A percentile compares a stretch with the other conserved stretches of the same genome.
These are phyloP conservation scores for Epizoanthus rinbou DNA, from an alignment of 92 coral and sea anemone genomes.

Conservation along the genomic window DNA sequence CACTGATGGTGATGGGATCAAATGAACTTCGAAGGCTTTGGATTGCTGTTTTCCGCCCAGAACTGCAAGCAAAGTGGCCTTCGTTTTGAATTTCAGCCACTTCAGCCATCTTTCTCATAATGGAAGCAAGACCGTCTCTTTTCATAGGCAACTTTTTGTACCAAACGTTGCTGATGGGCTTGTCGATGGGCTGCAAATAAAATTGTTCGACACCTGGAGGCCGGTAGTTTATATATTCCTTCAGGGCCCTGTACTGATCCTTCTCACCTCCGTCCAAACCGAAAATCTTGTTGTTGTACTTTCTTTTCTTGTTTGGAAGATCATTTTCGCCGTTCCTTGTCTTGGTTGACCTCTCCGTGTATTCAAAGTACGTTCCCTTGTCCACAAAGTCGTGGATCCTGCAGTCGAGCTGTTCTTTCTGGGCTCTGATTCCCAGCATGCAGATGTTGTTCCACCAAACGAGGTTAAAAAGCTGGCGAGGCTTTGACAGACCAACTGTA, in stretches of 20 bases:
- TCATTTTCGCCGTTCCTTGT: constrained; percentile 32
- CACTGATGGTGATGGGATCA: constrained; percentile 51
- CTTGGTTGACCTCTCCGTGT: constrained; percentile 19
- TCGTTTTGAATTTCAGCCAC: constrained; percentile 45
- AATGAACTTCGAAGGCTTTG: constrained; percentile 49
- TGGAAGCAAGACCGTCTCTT: constrained; percentile 43
- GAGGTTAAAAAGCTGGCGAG: not conserved
- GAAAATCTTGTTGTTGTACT: constrained; percentile 54
- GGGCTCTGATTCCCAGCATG: constrained; percentile 34
- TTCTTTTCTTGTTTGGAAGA: not conserved
- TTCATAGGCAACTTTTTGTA: constrained; percentile 40
- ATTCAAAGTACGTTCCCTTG: constrained; percentile 8
- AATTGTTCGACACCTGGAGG: not conserved
- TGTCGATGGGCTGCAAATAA: constrained; percentile 3
- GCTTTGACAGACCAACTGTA: constrained; percentile 37
- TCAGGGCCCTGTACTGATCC: constrained; percentile 25
- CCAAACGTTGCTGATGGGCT: constrained; percentile 7
- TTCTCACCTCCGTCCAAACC: constrained; percentile 6
- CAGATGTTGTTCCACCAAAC: constrained; percentile 45
- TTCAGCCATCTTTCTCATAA: constrained; percentile 46
- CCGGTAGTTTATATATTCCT: not conserved
- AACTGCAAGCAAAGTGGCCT: constrained; percentile 39
- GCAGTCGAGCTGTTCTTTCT: constrained; percentile 31
- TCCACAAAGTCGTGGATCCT: not conserved
- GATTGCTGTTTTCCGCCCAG: constrained; percentile 49